Evolutionary conservation across 2,797 vertebrate species (phyloP).

Genomic region (Chromobotia macracanthus): DNA sequence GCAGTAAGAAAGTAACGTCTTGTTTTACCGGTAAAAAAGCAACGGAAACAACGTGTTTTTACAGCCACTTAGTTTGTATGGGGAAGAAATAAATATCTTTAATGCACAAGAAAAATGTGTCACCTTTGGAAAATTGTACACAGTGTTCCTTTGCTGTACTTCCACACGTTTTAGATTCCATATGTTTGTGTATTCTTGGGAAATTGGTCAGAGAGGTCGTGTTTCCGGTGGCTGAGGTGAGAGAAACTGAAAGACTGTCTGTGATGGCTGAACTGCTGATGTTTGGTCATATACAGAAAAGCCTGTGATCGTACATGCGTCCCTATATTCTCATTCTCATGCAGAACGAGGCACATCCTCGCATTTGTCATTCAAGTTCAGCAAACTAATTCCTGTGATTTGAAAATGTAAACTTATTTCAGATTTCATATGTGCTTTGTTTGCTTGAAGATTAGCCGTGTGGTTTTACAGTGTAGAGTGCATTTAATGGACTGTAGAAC

Average conservation of each 20-base stretch:
- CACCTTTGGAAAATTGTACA: constrained; percentile 43
- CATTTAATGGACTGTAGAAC: not conserved
- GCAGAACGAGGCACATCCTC: not conserved
- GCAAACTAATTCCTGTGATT: constrained; percentile 4
- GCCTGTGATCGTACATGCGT: constrained; percentile 11
- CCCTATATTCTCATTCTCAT: not conserved
- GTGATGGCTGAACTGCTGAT: constrained; percentile 37
- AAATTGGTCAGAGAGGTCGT: constrained; percentile 29
- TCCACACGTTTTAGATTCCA: constrained; percentile 56
- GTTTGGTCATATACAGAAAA: constrained; percentile 34
- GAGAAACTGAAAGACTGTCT: constrained; percentile 43
- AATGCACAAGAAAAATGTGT: constrained; percentile 40
- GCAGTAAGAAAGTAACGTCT: constrained; percentile 72
- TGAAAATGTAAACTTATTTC: constrained; percentile 64
- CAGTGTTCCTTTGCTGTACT: constrained; percentile 40
- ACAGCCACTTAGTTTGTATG: constrained; percentile 38
- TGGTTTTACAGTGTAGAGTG: not conserved
- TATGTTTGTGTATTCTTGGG: constrained; percentile 46
- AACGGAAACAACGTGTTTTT: constrained; percentile 36
- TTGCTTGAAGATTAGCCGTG: constrained; percentile 3
- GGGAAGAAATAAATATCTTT: constrained; percentile 39
- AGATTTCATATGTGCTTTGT: constrained; percentile 64
- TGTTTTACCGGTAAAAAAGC: constrained; percentile 66
- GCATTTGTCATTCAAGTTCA: constrained; percentile 16
- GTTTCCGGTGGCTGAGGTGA: constrained; percentile 54